phyloP scores from a whole-genome alignment of 2,113 vertebrate genomes.

The Aldabrachelys gigantea region DNA sequence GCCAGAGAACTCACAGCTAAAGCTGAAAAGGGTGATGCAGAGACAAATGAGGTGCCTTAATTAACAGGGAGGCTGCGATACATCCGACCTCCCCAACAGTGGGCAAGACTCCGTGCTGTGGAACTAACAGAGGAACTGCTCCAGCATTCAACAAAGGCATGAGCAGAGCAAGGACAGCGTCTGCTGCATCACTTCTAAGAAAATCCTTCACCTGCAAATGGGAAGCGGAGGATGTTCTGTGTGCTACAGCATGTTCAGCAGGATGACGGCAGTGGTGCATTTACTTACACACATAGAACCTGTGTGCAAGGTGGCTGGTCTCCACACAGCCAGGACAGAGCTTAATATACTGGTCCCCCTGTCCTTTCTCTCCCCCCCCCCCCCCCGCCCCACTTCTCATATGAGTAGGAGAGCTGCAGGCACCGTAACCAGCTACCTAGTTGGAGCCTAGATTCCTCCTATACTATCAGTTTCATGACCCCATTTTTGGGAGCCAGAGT shows the following conservation, averaged over 20 bases:
- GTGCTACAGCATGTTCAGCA: fast-evolving
- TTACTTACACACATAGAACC: fast-evolving
- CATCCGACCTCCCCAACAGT: neutral
- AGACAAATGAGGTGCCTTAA: neutral
- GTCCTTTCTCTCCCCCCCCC: too few species aligned
- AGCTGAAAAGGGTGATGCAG: neutral
- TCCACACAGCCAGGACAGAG: neutral
- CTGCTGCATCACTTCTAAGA: neutral
- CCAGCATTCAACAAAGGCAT: neutral
- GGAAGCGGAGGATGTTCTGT: neutral
- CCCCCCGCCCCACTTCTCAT: neutral
- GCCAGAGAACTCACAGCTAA: neutral
- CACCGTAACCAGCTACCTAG: neutral
- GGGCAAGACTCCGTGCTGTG: neutral
- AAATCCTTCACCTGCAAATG: neutral
- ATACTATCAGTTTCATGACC: neutral
- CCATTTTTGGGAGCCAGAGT: neutral
- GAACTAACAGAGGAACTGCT: neutral
- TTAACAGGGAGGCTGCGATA: neutral
- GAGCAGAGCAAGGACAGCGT: neutral
- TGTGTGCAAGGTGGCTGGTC: neutral
- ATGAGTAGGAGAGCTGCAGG: neutral
- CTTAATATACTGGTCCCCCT: neutral
- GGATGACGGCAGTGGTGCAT: fast-evolving
- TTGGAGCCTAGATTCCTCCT: neutral